phyloP scores from a whole-genome alignment of 2,113 vertebrate genomes.

The Glaucomys volans region DNA sequence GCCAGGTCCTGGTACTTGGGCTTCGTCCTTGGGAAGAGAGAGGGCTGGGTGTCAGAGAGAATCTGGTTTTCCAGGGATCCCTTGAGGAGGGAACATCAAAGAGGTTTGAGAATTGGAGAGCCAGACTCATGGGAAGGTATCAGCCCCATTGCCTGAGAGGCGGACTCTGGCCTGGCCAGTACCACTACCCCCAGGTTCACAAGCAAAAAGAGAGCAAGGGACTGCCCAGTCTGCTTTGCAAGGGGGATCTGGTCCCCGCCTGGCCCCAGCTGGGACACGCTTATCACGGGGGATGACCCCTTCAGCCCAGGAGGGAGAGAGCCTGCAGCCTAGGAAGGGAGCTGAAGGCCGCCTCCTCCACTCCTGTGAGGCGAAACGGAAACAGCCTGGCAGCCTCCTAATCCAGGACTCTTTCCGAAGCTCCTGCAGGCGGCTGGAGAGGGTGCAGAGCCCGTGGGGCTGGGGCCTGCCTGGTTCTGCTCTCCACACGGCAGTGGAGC shows the following conservation, averaged over 20 bases:
- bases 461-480: background rate
- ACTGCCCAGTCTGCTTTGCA: background rate
- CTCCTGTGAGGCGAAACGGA: background rate
- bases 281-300: background rate
- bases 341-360: accelerated
- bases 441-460: no score
- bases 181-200: background rate
- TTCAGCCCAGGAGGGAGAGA: background rate
- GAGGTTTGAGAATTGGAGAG: background rate
- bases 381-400: background rate
- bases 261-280: background rate
- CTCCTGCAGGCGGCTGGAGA: background rate
- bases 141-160: no score
- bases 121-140: background rate
- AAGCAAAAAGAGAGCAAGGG: background rate
- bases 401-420: background rate
- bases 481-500: accelerated
- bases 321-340: background rate
- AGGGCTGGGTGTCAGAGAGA: background rate
- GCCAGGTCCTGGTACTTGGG: background rate
- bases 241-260: background rate
- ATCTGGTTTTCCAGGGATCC: background rate
- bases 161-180: no score
- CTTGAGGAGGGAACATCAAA: background rate
- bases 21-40: background rate